Evolutionary conservation across 2,888 invertebrate species (phyloP), one percentile per base, ranked within the genome.

Genomic region (Argyresthia goedartella): DNA sequence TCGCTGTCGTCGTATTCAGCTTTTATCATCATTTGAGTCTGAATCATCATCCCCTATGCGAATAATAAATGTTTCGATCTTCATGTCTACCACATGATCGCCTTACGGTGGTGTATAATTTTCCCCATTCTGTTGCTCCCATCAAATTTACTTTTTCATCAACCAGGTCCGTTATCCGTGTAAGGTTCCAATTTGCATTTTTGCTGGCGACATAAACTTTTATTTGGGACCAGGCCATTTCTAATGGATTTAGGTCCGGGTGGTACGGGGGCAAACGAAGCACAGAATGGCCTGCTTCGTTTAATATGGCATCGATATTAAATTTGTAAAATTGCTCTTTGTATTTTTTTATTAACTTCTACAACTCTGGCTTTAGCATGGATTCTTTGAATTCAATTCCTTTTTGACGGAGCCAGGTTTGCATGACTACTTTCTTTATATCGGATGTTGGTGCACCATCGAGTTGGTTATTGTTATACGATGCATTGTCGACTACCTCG

Each of bases 61-160:
- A 47, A 53, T 47, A 35, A 50, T 34, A 50, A 53, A 50, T 33
- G 50, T 25, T 36, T 59, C 56, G 7, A 57, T 57, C 13, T 56
- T 1, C n/a, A 44, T 14, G 52, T 58, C 57, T 7, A 58, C 48
- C 1, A 55, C 52, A 51, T 53, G 56, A 49, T 59, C 56, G 51
- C 55, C 57, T 42, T 54, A 56, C 55, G 45, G 55, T 59, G 15
- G 35, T 35, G 16, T 55, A 59, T 45, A 56, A 49, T 8, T 44
- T 35, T 39, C 34, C 15, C 56, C 56, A 56, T 33, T 58, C 55
- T 10, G 43, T 9, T 25, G 49, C 43, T 15, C 50, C 56, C 47
- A 58, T 56, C 36, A 49, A 48, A 45, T 43, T 36, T 15, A 53
- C 50, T 33, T 52, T 52, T 25, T 41, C 49, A 39, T 8, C 42